These are phyloP conservation scores for Machimus rusticus DNA, from an alignment of 2,888 invertebrate genomes.

Conservation along the genomic window DNA sequence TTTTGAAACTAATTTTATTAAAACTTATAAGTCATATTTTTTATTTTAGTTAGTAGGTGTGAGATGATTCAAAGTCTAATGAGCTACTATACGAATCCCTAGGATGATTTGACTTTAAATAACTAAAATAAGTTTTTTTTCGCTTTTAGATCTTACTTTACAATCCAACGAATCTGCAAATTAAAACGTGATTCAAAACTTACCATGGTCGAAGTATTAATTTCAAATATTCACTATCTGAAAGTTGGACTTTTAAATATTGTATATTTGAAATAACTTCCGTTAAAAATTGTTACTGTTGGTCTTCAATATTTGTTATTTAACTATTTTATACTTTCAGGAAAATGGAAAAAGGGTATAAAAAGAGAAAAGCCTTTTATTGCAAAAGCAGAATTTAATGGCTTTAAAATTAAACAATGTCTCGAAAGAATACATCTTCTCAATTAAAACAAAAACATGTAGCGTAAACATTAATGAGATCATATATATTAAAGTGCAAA, in stretches of 20 bases:
- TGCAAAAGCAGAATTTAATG: slow-evolving; percentile 40
- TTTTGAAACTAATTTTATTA: too few species aligned
- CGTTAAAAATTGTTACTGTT: too few species aligned
- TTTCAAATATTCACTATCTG: neutral
- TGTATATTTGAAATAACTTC: neutral
- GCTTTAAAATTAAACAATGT: slow-evolving; percentile 29
- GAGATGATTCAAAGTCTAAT: too few species aligned
- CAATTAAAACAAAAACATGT: slow-evolving; percentile 39
- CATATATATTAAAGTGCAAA: slow-evolving; percentile 47
- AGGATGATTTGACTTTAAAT: too few species aligned
- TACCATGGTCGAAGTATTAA: neutral
- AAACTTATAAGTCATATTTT: too few species aligned
- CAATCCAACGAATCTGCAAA: neutral
- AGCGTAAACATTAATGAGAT: slow-evolving; percentile 45
- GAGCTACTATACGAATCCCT: too few species aligned
- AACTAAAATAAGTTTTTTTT: too few species aligned
- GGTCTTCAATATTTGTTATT: neutral
- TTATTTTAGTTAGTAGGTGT: too few species aligned
- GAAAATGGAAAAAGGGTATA: neutral
- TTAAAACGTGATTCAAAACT: neutral
- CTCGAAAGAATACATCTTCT: slow-evolving; percentile 35
- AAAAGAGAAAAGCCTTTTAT: neutral
- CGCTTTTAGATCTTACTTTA: too few species aligned
- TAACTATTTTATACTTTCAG: neutral
- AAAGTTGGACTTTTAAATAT: too few species aligned